These are phyloP conservation scores for Agrochola circellaris DNA, from an alignment of 2,888 invertebrate genomes.

Conservation along the genomic window DNA sequence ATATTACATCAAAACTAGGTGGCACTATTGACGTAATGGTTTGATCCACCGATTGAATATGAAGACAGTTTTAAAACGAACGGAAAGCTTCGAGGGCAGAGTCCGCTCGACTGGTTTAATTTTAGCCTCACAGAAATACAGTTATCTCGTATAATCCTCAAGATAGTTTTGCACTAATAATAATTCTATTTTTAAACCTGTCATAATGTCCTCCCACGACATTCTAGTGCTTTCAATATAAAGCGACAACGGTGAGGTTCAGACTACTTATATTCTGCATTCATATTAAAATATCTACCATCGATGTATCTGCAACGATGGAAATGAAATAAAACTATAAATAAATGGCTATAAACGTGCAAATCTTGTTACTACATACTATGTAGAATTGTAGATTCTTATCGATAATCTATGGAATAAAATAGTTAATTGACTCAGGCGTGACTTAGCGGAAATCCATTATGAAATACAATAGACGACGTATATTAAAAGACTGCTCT, in stretches of 20 bases:
- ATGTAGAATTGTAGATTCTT: background rate
- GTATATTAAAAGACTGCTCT: too few relatives aligned
- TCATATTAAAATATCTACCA: constrained; percentile 41
- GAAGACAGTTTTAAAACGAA: constrained; percentile 49
- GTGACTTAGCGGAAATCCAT: too few relatives aligned
- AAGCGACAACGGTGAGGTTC: constrained; percentile 46
- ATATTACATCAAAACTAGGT: background rate
- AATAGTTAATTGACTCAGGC: too few relatives aligned
- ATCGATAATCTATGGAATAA: background rate
- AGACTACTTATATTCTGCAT: constrained; percentile 35
- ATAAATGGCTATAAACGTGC: constrained; percentile 16
- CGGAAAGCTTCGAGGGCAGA: constrained; percentile 50
- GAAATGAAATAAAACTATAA: constrained; percentile 26
- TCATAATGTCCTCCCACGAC: constrained; percentile 67
- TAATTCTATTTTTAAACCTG: constrained; percentile 68
- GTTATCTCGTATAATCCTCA: constrained; percentile 65
- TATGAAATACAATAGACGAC: too few relatives aligned
- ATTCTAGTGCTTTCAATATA: constrained; percentile 65
- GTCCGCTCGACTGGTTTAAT: constrained; percentile 59
- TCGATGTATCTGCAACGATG: constrained; percentile 5
- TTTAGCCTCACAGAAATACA: constrained; percentile 68
- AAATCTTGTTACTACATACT: constrained; percentile 1
- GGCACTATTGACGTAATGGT: background rate
- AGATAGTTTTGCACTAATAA: constrained; percentile 68
- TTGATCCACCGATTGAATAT: constrained; percentile 17